Conservation (phyloP, 2,797 vertebrate genomes). For the Pipistrellus kuhlii region DNA sequence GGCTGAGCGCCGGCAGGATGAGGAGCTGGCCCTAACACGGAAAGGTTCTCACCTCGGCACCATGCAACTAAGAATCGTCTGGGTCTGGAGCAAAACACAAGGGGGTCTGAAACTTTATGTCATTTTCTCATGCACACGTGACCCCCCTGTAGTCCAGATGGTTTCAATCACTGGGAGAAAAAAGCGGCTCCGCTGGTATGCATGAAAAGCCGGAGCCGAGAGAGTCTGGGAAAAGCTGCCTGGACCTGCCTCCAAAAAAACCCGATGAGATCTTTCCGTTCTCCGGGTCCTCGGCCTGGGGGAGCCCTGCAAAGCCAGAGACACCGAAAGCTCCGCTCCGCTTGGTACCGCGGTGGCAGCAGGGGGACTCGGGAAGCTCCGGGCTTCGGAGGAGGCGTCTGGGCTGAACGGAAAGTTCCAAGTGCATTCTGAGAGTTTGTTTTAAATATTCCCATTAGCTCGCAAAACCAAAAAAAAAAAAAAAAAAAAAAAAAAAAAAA, state of each 20-base stretch:
- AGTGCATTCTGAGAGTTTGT: conserved; percentile 26
- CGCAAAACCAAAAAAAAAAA: conserved; percentile 49
- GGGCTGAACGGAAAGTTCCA: not conserved
- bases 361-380: not conserved
- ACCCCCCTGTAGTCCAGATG: conserved; percentile 80
- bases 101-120: conserved; percentile 81
- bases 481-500: too few relatives aligned
- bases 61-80: conserved; percentile 64
- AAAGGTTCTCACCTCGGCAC: conserved; percentile 67
- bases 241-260: conserved; percentile 64
- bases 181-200: conserved; percentile 78
- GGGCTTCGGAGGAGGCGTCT: not conserved
- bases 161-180: conserved; percentile 81
- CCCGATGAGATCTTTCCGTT: conserved; percentile 57
- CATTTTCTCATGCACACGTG: conserved; percentile 81
- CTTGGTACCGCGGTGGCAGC: conserved; percentile 6
- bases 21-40: conserved; percentile 28
- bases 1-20: not conserved
- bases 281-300: conserved; percentile 26
- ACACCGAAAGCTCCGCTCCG: not conserved
- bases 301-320: not conserved
- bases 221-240: conserved; percentile 78
- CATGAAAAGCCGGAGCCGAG: conserved; percentile 78
- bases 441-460: conserved; percentile 24
- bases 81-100: conserved; percentile 68